Evolutionary conservation across 1,140 invertebrate genomes (phyloP), one percentile per base, ranked within the genome.

Genomic region (Drosophila persimilis): DNA sequence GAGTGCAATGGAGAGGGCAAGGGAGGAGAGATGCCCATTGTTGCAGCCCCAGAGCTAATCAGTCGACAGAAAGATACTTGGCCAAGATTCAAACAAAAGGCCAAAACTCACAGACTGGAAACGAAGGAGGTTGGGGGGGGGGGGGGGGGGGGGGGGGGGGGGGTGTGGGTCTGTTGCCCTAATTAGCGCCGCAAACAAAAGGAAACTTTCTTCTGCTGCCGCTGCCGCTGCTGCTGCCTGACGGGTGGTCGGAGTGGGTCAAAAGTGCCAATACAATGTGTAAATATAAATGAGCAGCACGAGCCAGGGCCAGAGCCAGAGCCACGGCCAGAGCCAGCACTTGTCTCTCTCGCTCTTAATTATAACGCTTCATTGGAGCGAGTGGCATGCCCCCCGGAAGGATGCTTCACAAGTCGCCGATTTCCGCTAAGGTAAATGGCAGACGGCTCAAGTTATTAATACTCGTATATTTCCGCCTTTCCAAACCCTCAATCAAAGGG

Each of bases 181-280:
- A 85, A 85, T 86, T 85, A 85, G 77, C 80, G 52, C 54, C 60
- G 46, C 73, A 77, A 77, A 86, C 77, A 85, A 86, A 61, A 63
- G 57, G 52, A 55, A 73, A 85, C 62, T 61, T 77, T 55, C 63
- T 74, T 48, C 35, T 35, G 59, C 35, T 39, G 35, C 35, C 11
- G 9, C 35, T 52, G 44, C 24, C 2, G 20, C 20, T 20, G 20
- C 20, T 20, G 20, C 53, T 44, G 41, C 43, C 35, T 48, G 58
- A 46, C 59, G 47, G 50, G 62, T 43, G 29, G 29, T 52, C 54
- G 48, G 59, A 57, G 47, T 59, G 74, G 76, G 66, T 69, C 62
- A 77, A 86, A 86, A 77, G 58, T 85, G 81, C 83, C 81, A 77
- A 85, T 78, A 78, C 83, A 85, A 81, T 77, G 77, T 86, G 73